Conservation (phyloP, 1,140 invertebrate species). For the Arion vulgaris region DNA sequence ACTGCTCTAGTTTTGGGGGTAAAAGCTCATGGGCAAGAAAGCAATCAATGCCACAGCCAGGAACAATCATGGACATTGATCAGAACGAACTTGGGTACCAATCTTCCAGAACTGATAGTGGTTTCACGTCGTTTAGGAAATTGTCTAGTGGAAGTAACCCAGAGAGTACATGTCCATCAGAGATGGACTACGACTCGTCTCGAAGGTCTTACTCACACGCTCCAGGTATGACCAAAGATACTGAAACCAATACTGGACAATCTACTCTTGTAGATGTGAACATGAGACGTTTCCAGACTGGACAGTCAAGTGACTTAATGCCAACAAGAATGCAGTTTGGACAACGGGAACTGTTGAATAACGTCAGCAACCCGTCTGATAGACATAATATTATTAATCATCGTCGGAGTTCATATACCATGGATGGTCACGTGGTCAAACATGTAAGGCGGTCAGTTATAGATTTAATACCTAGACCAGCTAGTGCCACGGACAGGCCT, state of each 20-base stretch:
- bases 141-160: constrained; percentile 61
- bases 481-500: constrained; percentile 48
- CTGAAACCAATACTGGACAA: constrained; percentile 68
- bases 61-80: constrained; percentile 58
- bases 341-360: constrained; percentile 63
- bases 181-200: constrained; percentile 52
- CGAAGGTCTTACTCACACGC: constrained; percentile 41
- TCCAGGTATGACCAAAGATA: constrained; percentile 58
- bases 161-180: constrained; percentile 58
- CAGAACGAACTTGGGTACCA: constrained; percentile 52
- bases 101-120: constrained; percentile 45
- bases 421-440: constrained; percentile 55
- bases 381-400: constrained; percentile 42
- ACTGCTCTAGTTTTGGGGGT: constrained; percentile 46
- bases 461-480: constrained; percentile 46
- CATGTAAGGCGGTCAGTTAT: constrained; percentile 57
- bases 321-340: constrained; percentile 53
- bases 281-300: constrained; percentile 57
- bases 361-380: constrained; percentile 59
- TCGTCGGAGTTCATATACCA: constrained; percentile 18
- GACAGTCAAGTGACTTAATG: constrained; percentile 14
- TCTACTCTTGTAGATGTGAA: constrained; percentile 63
- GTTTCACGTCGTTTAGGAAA: constrained; percentile 57
- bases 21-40: constrained; percentile 53
- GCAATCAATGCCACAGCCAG: constrained; percentile 62